Percentiles rank a stretch among this genome's conserved stretches.
phyloP scores from a whole-genome alignment of 2,888 invertebrate species.

The Noctua janthina region DNA sequence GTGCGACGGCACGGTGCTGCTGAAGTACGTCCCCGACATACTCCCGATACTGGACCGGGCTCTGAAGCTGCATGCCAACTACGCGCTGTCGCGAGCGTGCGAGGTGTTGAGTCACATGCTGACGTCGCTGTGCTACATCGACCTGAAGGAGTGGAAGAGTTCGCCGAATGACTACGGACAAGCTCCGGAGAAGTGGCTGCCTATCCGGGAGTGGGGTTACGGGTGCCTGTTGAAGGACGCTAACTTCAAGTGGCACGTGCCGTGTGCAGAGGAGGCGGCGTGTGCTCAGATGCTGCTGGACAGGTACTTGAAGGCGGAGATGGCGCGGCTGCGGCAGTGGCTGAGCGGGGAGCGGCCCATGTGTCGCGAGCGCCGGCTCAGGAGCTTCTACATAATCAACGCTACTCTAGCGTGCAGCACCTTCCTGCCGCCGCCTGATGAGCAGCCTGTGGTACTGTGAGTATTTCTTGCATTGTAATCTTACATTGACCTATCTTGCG shows the following conservation, averaged over 20 bases:
- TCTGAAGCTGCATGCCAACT: conserved; percentile 92
- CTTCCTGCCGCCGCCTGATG: conserved; percentile 93
- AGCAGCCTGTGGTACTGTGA: conserved; percentile 90
- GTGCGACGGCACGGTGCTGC: conserved; percentile 91
- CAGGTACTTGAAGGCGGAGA: conserved; percentile 92
- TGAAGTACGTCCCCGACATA: conserved; percentile 92
- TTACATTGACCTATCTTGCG: neutral
- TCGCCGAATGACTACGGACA: conserved; percentile 91
- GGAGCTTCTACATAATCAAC: conserved; percentile 92
- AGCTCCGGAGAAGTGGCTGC: conserved; percentile 92
- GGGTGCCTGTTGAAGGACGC: conserved; percentile 92
- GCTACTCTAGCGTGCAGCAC: conserved; percentile 91
- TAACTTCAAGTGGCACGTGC: conserved; percentile 94
- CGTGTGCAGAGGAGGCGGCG: conserved; percentile 92
- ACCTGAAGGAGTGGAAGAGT: conserved; percentile 92
- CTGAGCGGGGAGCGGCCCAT: conserved; percentile 87
- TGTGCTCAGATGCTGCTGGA: conserved; percentile 92
- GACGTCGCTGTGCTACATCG: conserved; percentile 91
- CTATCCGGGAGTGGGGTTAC: conserved; percentile 95
- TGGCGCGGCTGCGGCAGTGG: conserved; percentile 91
- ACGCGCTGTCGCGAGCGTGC: conserved; percentile 92
- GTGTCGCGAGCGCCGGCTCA: conserved; percentile 92
- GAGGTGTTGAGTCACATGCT: conserved; percentile 91
- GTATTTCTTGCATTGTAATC: conserved; percentile 68
- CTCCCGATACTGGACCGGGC: conserved; percentile 92